phyloP scores from a whole-genome alignment of 2,113 vertebrate genomes.

The Crotophaga sulcirostris region DNA sequence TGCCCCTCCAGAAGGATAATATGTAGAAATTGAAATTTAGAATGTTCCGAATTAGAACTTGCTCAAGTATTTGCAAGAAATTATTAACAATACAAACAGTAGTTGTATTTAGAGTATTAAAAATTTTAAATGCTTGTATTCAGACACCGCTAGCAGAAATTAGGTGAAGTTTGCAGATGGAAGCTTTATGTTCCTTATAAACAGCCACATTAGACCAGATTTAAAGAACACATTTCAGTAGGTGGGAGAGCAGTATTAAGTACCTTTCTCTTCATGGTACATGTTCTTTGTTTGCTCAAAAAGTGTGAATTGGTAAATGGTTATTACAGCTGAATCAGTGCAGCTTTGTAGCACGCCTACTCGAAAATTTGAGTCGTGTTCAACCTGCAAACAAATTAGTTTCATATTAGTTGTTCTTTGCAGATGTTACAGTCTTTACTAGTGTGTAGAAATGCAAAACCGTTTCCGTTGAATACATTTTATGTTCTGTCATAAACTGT shows the following conservation, averaged over 20 bases:
- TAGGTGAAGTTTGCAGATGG: not conserved
- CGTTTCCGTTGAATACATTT: not conserved
- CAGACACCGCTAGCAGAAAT: not conserved
- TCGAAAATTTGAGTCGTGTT: not conserved
- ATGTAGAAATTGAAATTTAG: not conserved
- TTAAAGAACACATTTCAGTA: slow-evolving; percentile 16
- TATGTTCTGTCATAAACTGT: not conserved
- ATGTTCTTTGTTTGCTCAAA: not conserved
- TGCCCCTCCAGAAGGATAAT: not conserved
- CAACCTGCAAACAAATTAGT: not conserved
- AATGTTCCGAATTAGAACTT: not conserved
- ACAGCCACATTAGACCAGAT: not conserved
- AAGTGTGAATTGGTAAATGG: slow-evolving; percentile 6
- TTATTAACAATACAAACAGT: not conserved
- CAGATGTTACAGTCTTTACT: slow-evolving; percentile 1
- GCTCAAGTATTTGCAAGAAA: not conserved
- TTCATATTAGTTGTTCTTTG: not conserved
- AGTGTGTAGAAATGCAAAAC: not conserved
- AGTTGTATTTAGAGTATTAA: not conserved
- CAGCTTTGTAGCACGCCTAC: not conserved
- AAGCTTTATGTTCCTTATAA: not conserved
- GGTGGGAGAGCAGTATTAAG: slow-evolving; percentile 4
- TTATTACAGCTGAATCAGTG: slow-evolving; percentile 29
- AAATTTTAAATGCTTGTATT: not conserved
- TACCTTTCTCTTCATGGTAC: not conserved